Base-by-base conservation (phyloP, 2,113 vertebrate genomes). In the Origma solitaria region DNA sequence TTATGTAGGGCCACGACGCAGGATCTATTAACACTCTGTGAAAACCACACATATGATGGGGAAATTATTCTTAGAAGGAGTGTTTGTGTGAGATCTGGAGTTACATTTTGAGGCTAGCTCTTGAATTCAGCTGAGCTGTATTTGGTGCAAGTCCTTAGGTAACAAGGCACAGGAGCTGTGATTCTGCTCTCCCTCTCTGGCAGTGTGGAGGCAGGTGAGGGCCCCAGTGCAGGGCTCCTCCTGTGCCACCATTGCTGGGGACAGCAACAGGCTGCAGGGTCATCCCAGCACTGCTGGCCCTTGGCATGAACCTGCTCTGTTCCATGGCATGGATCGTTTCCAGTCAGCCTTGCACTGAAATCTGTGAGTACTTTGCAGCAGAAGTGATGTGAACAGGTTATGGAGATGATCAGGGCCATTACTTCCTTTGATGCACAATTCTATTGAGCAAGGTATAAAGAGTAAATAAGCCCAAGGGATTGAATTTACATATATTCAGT, bases 211-310 rank as follows among this genome's bases (percentile, higher is more conserved):
- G 65, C 30, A 44, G 2, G 38, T 0, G 5, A 49, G 23, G 53
- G 13, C 42, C 17, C 24, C 0, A 53, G 31, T 0, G 0, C 21
- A 13, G 0, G 0, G 44, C 23, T 65, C 13, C 6, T 30, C 30
- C 21, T 0, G 1, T 24, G 66, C 24, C 49, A 31, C 57, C 31
- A 6, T 50, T 2, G 4, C 35, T 1, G 5, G 70, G 69, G 45
- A 37, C 28, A 40, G 23, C 56, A 23, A 9, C 15, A 5, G 33
- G 23, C 66, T 44, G 33, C 0, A 15, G 40, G 69, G 17, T 18
- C 54, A 31, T 16, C 15, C 42, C 42, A 4, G 7, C 1, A 14
- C 50, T 68, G 75, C 44, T 0, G 3, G 44, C 14, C 51, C 49
- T 78, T 21, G 16, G 56, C 33, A 40, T 28, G 44, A 72, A 31